phyloP scores from a whole-genome alignment of 2,888 invertebrate species.

The Caenorhabditis wallacei region DNA sequence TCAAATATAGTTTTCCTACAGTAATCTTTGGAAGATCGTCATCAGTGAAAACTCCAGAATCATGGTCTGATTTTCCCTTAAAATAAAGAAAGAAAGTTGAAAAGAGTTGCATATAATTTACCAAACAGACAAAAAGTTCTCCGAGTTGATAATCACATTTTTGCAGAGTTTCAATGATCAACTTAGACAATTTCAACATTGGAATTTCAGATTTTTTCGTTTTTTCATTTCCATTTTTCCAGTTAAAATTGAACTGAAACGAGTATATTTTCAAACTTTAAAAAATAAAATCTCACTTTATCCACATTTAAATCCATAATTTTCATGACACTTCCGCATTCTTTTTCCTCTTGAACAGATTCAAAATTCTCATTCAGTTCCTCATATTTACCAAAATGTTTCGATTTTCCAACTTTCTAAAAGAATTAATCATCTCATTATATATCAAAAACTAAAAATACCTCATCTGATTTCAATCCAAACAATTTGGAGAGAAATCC shows the following conservation, averaged over 20 bases:
- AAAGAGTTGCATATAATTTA: background rate
- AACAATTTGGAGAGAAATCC: conserved; percentile 3
- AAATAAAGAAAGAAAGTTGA: background rate
- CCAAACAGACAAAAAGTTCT: conserved; percentile 25
- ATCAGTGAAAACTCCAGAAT: background rate
- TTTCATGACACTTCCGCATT: conserved; percentile 1
- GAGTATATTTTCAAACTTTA: no score
- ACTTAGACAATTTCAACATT: background rate
- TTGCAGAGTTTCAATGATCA: background rate
- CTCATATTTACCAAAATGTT: conserved; percentile 3
- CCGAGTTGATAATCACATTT: conserved; percentile 17
- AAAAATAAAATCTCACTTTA: background rate
- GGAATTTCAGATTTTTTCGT: background rate
- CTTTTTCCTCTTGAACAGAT: background rate
- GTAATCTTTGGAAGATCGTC: background rate
- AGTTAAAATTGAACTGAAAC: background rate
- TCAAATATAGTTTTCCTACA: background rate
- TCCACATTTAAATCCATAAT: background rate
- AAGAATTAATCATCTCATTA: background rate
- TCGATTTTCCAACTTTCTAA: background rate
- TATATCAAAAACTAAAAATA: background rate
- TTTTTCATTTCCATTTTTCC: background rate
- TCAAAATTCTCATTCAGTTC: background rate
- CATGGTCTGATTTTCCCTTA: background rate
- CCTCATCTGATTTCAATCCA: conserved; percentile 14